Evolutionary conservation across 2,888 invertebrate genomes (phyloP), one percentile per base, ranked within the genome.

Genomic region (Agonopterix alstromeriana): DNA sequence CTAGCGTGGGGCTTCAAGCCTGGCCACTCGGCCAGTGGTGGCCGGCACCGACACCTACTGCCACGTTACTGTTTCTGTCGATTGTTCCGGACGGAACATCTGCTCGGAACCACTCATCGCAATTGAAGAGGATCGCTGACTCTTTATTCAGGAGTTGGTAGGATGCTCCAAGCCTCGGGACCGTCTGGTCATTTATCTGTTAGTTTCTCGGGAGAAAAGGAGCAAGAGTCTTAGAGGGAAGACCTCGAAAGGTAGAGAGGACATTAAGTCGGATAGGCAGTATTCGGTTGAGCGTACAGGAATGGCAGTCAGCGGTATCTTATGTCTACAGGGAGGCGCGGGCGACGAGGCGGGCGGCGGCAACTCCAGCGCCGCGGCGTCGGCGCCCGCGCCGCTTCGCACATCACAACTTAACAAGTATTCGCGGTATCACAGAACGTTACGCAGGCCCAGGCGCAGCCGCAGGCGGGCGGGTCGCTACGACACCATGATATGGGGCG

Each of bases 401-500:
- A 86, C 82, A 88, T 89, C 89, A 89, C 88, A 91, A 92, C 91
- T 91, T 91, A 92, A 92, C 90, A 90, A 89, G 83, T 91, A 91
- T 90, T 90, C 86, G 90, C 89, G 88, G 90, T 92, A 92, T 92
- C 92, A 92, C 92, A 92, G 92, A 91, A 91, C 90, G 79, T 87
- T 89, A 72, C 77, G 78, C 75, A 27, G 27, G 27, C 27, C 3
- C 27, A 82, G 77, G 81, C 85, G 83, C 70, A 85, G 75, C 70
- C 84, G 85, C 82, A 84, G 65, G 80, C 87, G 86, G 80, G 89
- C 89, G 85, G 86, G 80, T 85, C 90, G 92, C 92, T 93, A 94
- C 93, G 94, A 94, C 90, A 96, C 95, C 91, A 96, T 95, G 90
- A 96, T 96, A 92, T 97, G 97, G 77, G 97, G 97, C 89, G 97